Base-by-base conservation (phyloP, 2,888 invertebrate genomes). In the Hyposoter didymator region DNA sequence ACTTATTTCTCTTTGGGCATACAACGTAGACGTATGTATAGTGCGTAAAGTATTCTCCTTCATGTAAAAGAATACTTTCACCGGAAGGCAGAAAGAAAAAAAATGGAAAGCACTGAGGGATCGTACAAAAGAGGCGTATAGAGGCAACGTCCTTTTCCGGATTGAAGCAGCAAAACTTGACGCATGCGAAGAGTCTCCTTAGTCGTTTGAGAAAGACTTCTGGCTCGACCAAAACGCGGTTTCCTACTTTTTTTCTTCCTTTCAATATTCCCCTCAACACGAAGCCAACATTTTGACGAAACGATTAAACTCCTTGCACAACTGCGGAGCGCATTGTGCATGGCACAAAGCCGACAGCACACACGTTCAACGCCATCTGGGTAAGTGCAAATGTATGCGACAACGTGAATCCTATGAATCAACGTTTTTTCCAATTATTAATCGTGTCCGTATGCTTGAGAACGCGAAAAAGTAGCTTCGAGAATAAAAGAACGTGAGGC, bases 171-270 rank as follows among this genome's bases (percentile, higher is more conserved):
- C 5, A n/a, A 1, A 49, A 17, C 19, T 6, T 35, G 17, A 10
- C 32, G 19, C 59, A 35, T 35, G 8, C 12, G 28, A 22, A 75
- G 14, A 69, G 45, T 69, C 59, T 74, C 67, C 67, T 43, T 32
- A 45, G 74, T 52, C 22, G 35, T 81, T 74, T 59, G 19, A 35
- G 67, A n/a, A 52, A 6, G 43, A 55, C 14, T 55, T 59, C 45
- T n/a, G 45, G 66, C 35, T 74, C 47, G 39, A 81, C 47, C 74
- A 81, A 59, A 47, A 69, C 28, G 28, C 35, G 45, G 59, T 45
- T 64, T 66, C 39, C 28, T 64, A 55, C 49, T n/a, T n/a, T 75
- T 32, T 32, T 32, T 28, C 28, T 19, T 22, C 64, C 12, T 14
- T 64, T 64, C 17, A 45, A 43, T 64, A 45, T 14, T 28, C 28